Evolutionary conservation across 2,888 invertebrate species (phyloP), one percentile per base, ranked within the genome.

Genomic region (Dilophus febrilis): DNA sequence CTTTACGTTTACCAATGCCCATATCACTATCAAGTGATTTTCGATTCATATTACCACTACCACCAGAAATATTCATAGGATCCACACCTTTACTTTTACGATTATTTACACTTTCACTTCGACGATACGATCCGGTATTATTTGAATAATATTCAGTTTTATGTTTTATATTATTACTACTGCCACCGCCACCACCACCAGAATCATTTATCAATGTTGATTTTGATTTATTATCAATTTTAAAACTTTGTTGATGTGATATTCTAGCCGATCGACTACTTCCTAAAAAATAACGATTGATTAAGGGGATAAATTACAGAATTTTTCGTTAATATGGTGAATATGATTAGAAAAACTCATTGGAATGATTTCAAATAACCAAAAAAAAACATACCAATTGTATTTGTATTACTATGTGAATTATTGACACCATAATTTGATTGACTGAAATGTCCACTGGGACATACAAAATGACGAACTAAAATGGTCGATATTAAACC

Each of bases 401-500:
- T 76, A 44, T 77, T 79, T 13, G 79, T 79, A 45, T 71, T 73
- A 63, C 64, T 77, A 50, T 64, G 71, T 51, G 50, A 70, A 48
- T 59, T 68, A 57, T 51, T 57, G 44, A 51, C 55, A 43, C 50
- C 57, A 13, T 37, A 38, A 17, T 26, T 40, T 13, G 34, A 30
- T 19, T 44, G 45, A 44, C 50, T 63, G 53, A 64, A 59, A 43
- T 66, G 64, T 39, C 64, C 63, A 17, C 64, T 65, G 30, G 74
- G 71, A 35, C 71, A 66, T 47, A 81, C 71, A 56, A 74, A 77
- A 52, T 82, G 76, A 22, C 74, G 66, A 38, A 80, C 50, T 42
- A 71, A 61, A 45, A 88, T 72, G 46, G 78, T 75, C 2, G 87
- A 84, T 44, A 94, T 61, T 35, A 94, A 68, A 6, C 82, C 83